phyloP scores from a whole-genome alignment of 1,140 invertebrate species.

The Aethina tumida region DNA sequence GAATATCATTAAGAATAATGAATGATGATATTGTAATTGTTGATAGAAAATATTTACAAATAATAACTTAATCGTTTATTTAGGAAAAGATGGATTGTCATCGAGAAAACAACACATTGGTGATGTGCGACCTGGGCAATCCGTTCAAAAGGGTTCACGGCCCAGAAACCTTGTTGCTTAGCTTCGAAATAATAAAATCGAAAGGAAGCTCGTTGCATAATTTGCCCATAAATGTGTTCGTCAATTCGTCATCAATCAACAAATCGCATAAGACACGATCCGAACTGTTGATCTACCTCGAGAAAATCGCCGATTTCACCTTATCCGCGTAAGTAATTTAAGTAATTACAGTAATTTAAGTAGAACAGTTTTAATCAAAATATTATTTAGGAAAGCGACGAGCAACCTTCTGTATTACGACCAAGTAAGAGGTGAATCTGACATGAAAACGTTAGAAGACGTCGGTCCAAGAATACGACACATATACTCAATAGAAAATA shows the following conservation, averaged over 20 bases:
- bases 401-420: constrained; percentile 76
- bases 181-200: constrained; percentile 75
- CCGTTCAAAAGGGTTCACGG: constrained; percentile 68
- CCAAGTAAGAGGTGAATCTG: constrained; percentile 67
- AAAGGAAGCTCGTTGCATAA: constrained; percentile 56
- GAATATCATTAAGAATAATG: too few relatives aligned
- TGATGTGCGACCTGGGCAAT: constrained; percentile 79
- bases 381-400: constrained; percentile 33
- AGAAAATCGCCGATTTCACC: constrained; percentile 72
- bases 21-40: too few relatives aligned
- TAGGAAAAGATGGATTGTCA: constrained; percentile 43
- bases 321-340: constrained; percentile 58
- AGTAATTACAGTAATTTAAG: neutral
- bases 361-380: constrained; percentile 1
- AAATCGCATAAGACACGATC: constrained; percentile 44
- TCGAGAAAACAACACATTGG: constrained; percentile 60
- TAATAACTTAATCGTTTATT: constrained; percentile 2
- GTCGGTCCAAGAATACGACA: constrained; percentile 77
- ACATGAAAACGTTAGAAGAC: constrained; percentile 72
- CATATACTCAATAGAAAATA: constrained; percentile 72
- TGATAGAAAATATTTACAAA: neutral
- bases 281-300: constrained; percentile 52
- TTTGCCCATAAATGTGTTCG: constrained; percentile 62
- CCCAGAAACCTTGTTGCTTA: constrained; percentile 50
- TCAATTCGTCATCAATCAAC: constrained; percentile 81